Conservation (phyloP, 2,888 invertebrate species). For the Andrena haemorrhoa region DNA sequence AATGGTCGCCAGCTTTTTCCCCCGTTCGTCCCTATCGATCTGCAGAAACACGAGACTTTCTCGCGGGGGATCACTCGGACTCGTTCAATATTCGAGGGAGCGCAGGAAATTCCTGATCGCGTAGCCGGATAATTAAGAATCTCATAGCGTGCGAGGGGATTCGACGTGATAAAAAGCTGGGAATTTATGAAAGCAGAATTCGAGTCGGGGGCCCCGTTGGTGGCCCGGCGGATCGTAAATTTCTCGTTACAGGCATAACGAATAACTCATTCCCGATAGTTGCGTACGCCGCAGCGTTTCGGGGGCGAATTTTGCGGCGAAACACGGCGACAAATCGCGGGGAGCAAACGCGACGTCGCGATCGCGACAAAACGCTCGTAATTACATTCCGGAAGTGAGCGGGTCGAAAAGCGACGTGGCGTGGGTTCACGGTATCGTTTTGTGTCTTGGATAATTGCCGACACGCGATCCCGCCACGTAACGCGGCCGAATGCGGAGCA, state of each 20-base stretch:
- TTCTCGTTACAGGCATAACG: not conserved
- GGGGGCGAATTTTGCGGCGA: slow-evolving; percentile 34
- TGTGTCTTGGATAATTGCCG: slow-evolving; percentile 71
- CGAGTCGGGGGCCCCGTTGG: not conserved
- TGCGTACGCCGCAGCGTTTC: not conserved
- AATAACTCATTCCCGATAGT: slow-evolving; percentile 28
- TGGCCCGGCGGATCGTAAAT: slow-evolving; percentile 22
- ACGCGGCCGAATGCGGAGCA: slow-evolving; percentile 11
- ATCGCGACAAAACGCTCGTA: slow-evolving; percentile 68
- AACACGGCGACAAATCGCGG: slow-evolving; percentile 59
- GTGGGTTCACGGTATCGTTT: slow-evolving; percentile 62
- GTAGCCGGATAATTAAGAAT: not conserved
- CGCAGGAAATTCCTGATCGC: no score
- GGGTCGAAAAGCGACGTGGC: slow-evolving; percentile 62
- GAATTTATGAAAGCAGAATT: not conserved
- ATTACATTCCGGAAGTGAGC: slow-evolving; percentile 72
- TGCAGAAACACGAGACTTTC: not conserved
- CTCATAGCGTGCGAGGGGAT: not conserved
- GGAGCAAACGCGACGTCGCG: slow-evolving; percentile 37
- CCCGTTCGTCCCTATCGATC: not conserved
- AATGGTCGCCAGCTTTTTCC: not conserved
- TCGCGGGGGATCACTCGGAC: not conserved
- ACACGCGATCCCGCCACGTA: slow-evolving; percentile 69
- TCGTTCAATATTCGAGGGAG: no score
- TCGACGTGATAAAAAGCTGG: not conserved